Evolutionary conservation across 2,113 vertebrate species (phyloP).

Genomic region (Telmatochromis sp.): DNA sequence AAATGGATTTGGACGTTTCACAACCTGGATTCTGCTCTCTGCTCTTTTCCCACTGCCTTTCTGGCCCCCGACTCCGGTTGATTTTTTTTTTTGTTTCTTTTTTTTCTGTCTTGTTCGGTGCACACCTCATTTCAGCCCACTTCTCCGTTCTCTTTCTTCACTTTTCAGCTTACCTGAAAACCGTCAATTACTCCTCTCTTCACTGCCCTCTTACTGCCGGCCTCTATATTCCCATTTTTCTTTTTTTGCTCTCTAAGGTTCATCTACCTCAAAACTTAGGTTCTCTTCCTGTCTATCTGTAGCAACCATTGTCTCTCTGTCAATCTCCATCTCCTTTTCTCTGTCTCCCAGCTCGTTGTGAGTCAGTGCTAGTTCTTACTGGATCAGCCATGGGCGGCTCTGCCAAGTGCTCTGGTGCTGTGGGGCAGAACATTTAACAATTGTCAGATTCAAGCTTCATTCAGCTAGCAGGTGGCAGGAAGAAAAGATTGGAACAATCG

Average conservation of each 20-base stretch:
- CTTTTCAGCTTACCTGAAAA: background rate
- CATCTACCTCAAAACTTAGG: background rate
- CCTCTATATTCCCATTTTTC: background rate
- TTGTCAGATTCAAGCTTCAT: slow-evolving; percentile 38
- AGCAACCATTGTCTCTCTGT: slow-evolving; percentile 1
- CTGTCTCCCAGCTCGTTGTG: slow-evolving; percentile 33
- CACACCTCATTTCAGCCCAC: slow-evolving; percentile 4
- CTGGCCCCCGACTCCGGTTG: background rate
- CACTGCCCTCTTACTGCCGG: background rate
- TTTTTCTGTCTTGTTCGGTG: background rate
- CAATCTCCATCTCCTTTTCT: background rate
- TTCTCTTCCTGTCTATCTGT: background rate
- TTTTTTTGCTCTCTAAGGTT: background rate
- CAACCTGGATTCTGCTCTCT: background rate
- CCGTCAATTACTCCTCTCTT: slow-evolving; percentile 1
- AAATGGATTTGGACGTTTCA: slow-evolving; percentile 41
- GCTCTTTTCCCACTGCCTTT: background rate
- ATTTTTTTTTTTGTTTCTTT: background rate
- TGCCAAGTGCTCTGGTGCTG: slow-evolving; percentile 34
- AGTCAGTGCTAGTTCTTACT: slow-evolving; percentile 32
- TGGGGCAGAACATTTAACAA: slow-evolving; percentile 40
- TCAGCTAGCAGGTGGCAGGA: slow-evolving; percentile 28
- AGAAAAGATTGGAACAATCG: background rate
- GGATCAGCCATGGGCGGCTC: slow-evolving; percentile 48
- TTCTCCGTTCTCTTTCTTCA: background rate